Evolutionary conservation across 2,113 vertebrate species (phyloP), one percentile per base, ranked within the genome.

Genomic region (Notiomystis cincta): DNA sequence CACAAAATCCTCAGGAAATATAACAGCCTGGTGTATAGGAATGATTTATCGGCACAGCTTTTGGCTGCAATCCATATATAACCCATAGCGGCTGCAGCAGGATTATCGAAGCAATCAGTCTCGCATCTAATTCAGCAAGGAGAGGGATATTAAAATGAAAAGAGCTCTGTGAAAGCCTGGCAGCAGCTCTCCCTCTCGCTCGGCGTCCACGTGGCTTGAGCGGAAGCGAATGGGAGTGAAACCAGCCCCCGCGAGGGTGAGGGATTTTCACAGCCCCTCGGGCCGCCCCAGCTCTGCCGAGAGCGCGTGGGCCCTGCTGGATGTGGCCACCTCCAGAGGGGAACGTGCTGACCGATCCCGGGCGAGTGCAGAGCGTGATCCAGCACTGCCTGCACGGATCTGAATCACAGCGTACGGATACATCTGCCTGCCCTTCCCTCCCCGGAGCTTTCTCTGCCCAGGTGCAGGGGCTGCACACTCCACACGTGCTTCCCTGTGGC

Each of bases 61-160:
- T 92, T 92, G 91, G 95, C 95, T 91, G 90, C 57, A 38, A 72
- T 93, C 93, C 92, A 93, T 35, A 35, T 45, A 93, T 82, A 94
- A 91, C 82, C 93, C 93, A 80, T 81, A 80, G 85, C 12, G 87
- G 95, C 96, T 87, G 91, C 40, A 12, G 58, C 53, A 90, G 93
- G 96, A 96, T 89, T 94, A 96, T 87, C 44, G n/a, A 91, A 92
- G 95, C 87, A 95, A 96, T 94, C 96, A 86, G 93, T 67, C 90
- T 88, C 65, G 7, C 92, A 81, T 95, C 93, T 90, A 95, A 96
- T 95, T 95, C 96, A 75, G 76, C 80, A 92, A 94, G 92, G 82
- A 96, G 79, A 95, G 75, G 94, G 93, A 88, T 95, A 96, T 96
- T 92, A 96, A 97, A 94, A 85, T 33, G 66, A 93, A 95, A 93